phyloP scores from a whole-genome alignment of 2,888 invertebrate genomes.

The Hydropsyche betteni region DNA sequence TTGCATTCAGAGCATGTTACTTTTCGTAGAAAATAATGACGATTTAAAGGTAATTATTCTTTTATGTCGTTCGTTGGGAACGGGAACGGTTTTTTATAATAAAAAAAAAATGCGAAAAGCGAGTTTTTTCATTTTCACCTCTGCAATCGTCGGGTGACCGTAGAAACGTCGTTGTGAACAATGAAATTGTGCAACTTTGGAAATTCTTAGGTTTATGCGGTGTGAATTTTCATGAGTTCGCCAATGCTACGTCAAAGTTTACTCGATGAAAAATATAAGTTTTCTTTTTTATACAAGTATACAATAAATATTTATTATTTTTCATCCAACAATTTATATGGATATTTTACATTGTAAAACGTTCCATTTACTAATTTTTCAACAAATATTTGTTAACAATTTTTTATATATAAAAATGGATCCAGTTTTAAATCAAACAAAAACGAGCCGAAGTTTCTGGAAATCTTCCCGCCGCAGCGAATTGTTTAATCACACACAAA shows the following conservation, averaged over 20 bases:
- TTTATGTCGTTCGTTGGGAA: background rate
- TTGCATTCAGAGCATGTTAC: constrained; percentile 3
- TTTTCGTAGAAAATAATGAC: background rate
- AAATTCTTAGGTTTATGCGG: constrained; percentile 13
- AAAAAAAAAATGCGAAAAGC: background rate
- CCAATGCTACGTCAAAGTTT: no score
- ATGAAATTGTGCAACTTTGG: constrained; percentile 15
- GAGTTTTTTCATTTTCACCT: background rate
- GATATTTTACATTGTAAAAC: no score
- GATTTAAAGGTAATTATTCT: constrained; percentile 12
- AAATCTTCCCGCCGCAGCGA: no score
- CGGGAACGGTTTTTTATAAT: background rate
- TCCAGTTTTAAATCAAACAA: no score
- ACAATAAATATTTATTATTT: no score
- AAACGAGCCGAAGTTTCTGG: no score
- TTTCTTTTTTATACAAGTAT: no score
- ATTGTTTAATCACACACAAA: background rate
- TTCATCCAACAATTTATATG: no score
- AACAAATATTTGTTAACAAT: no score
- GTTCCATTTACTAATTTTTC: no score
- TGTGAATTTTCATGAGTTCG: constrained; percentile 5
- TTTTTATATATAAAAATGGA: no score
- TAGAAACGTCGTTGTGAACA: background rate
- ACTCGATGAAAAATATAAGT: no score
- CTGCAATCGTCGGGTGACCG: constrained; percentile 2